Evolutionary conservation across 2,888 invertebrate genomes (phyloP).

Genomic region (Vannuccia rotundouncinata): DNA sequence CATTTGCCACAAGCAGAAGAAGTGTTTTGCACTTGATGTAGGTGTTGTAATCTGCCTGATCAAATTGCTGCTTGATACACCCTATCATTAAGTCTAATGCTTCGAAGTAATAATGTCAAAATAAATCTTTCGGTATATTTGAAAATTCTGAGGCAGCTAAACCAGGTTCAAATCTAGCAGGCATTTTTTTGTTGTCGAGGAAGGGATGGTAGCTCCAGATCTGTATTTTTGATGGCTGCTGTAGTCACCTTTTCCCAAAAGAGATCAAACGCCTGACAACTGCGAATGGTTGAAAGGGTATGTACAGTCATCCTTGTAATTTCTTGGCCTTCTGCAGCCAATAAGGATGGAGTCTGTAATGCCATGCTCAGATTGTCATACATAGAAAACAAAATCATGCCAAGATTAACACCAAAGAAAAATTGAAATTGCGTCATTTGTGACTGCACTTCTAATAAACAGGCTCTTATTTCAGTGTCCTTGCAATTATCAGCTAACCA

Average conservation of each 20-base stretch:
- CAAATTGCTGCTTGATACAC: neutral
- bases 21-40: slow-evolving; percentile 7
- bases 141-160: neutral
- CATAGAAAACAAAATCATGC: too few relatives aligned
- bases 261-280: neutral
- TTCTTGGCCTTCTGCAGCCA: neutral
- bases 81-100: neutral
- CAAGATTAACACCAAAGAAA: too few relatives aligned
- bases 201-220: neutral
- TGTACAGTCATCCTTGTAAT: neutral
- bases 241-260: neutral
- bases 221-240: neutral
- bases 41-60: neutral
- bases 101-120: neutral
- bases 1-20: slow-evolving; percentile 17
- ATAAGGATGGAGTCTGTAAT: slow-evolving; percentile 17
- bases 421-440: too few relatives aligned
- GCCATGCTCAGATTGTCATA: slow-evolving; percentile 22
- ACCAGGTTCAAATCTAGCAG: neutral
- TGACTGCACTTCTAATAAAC: too few relatives aligned
- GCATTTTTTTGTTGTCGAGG: neutral
- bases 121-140: neutral
- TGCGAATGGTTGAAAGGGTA: neutral
- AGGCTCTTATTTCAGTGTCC: too few relatives aligned
- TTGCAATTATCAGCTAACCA: too few relatives aligned